Conservation (phyloP, 2,888 invertebrate species). For the Chydorus sphaericus region DNA sequence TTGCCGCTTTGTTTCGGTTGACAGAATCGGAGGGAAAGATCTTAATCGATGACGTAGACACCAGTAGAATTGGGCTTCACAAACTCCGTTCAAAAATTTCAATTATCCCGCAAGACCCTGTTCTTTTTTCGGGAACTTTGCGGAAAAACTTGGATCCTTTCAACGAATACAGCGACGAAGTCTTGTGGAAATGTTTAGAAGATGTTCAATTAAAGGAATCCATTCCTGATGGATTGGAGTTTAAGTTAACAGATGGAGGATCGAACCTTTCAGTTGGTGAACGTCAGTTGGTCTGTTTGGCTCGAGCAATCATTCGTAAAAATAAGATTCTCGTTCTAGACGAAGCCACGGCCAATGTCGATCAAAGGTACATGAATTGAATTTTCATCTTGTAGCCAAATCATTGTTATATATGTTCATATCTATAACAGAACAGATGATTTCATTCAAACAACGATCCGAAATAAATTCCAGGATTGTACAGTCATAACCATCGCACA, state of each 20-base stretch:
- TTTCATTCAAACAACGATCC: constrained; percentile 13
- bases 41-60: constrained; percentile 31
- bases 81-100: constrained; percentile 66
- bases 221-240: constrained; percentile 52
- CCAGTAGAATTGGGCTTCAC: constrained; percentile 34
- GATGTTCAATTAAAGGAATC: constrained; percentile 9
- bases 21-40: constrained; percentile 29
- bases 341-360: constrained; percentile 90
- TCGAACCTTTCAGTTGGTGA: constrained; percentile 80
- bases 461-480: constrained; percentile 12
- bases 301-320: constrained; percentile 68
- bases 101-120: constrained; percentile 86
- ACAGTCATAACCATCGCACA: constrained; percentile 14
- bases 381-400: neutral
- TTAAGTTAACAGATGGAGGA: constrained; percentile 47
- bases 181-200: constrained; percentile 9
- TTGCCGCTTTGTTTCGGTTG: constrained; percentile 32
- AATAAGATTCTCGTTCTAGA: constrained; percentile 75
- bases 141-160: constrained; percentile 30
- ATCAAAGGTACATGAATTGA: constrained; percentile 52
- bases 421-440: constrained; percentile 14
- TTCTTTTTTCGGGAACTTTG: constrained; percentile 75
- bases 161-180: constrained; percentile 24
- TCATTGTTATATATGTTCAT: neutral
- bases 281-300: constrained; percentile 74